Conservation (phyloP, 2,113 vertebrate genomes). For the Apistogramma diplotaenia region DNA sequence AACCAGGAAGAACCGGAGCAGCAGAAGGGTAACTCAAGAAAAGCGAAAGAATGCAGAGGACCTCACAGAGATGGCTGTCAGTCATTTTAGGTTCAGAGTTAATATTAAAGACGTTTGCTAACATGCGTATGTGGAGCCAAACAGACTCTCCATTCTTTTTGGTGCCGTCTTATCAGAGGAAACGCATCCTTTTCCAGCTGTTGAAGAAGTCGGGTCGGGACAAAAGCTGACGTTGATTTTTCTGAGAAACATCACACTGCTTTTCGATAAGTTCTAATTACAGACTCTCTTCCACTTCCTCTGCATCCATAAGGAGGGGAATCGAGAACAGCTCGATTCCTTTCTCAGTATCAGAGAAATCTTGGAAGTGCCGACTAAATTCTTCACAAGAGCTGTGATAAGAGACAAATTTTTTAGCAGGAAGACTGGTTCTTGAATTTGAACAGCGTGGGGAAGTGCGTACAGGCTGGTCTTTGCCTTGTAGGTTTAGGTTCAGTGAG, state of each 20-base stretch:
- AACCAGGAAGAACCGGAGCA: no score
- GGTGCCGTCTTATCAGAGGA: neutral
- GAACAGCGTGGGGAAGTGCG: no score
- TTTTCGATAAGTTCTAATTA: neutral
- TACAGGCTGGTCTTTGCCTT: no score
- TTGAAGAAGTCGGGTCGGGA: neutral
- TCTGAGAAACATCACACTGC: conserved; percentile 24
- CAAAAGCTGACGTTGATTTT: neutral
- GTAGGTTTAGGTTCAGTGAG: no score
- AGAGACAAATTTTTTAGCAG: no score
- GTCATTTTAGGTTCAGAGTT: neutral
- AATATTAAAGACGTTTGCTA: neutral
- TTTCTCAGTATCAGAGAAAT: neutral
- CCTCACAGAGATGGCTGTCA: neutral
- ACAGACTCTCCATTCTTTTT: conserved; percentile 23
- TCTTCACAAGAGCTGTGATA: no score
- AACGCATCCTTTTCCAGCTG: neutral
- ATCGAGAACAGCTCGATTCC: neutral
- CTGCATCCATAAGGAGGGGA: neutral
- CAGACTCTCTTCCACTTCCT: neutral
- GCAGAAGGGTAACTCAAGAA: no score
- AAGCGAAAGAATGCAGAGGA: no score
- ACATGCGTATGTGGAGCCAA: conserved; percentile 24
- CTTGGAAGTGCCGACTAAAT: neutral
- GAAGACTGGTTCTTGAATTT: no score